Conservation (phyloP, 2,113 vertebrate genomes). For the Chaetops frenatus region DNA sequence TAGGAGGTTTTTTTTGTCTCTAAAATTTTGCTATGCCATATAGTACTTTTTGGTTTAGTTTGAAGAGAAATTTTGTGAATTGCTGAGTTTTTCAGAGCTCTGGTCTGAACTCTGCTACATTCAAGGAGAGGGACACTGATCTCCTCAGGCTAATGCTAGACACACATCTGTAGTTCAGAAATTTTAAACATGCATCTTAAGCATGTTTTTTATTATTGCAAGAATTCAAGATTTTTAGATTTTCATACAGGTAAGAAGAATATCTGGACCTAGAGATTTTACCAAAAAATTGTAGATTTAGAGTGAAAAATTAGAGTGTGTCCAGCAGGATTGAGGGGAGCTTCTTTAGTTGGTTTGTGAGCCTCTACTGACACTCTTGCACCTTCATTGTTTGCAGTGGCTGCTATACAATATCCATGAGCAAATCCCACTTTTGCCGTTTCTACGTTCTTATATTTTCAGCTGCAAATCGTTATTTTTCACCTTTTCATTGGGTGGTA, state of each 20-base stretch:
- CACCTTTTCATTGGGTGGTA: not conserved
- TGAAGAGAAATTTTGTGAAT: not conserved
- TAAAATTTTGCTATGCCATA: not conserved
- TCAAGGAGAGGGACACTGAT: not conserved
- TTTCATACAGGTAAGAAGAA: not conserved
- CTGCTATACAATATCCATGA: not conserved
- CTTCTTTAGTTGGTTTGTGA: not conserved
- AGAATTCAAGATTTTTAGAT: not conserved
- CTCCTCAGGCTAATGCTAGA: not conserved
- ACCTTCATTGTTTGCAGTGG: not conserved
- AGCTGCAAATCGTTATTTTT: not conserved
- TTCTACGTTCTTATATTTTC: not conserved
- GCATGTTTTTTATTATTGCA: not conserved
- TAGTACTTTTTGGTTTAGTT: not conserved
- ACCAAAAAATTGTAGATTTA: not conserved
- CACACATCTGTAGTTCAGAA: not conserved
- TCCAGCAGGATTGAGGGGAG: too few relatives aligned
- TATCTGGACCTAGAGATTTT: not conserved
- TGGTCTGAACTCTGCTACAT: accelerated
- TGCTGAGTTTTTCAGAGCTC: not conserved
- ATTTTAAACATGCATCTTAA: accelerated
- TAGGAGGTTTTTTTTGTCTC: not conserved
- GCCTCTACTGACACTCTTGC: not conserved
- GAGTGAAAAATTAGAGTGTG: not conserved
- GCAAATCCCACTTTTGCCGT: not conserved